These are phyloP conservation scores for Bemisia tabaci DNA, from an alignment of 1,140 invertebrate species.

Conservation along the genomic window DNA sequence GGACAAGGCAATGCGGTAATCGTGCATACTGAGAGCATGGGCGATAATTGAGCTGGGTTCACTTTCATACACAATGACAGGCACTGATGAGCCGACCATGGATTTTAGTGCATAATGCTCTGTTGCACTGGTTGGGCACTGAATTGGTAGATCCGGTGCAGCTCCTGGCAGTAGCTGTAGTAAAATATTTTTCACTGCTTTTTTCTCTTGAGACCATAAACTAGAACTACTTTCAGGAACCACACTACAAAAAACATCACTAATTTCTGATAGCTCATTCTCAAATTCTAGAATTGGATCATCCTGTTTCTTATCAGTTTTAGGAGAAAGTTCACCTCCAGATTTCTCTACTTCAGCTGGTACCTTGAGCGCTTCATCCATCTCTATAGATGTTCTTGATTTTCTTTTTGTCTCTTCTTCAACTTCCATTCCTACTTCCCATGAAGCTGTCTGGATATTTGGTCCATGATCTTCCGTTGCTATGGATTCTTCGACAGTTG, in stretches of 20 bases:
- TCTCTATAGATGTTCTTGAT: neutral
- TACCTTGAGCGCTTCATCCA: neutral
- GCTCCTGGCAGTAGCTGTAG: conserved; percentile 46
- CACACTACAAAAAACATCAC: conserved; percentile 6
- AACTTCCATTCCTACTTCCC: neutral
- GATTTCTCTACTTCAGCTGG: neutral
- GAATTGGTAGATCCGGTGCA: conserved; percentile 5
- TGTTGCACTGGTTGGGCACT: conserved; percentile 42
- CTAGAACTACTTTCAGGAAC: conserved; percentile 37
- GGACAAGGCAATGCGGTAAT: conserved; percentile 49
- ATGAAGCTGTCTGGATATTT: neutral
- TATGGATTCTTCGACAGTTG: conserved; percentile 15
- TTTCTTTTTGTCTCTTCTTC: neutral
- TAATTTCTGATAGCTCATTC: conserved; percentile 8
- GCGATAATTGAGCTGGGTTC: conserved; percentile 85
- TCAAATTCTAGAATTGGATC: neutral
- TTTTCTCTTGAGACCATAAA: neutral
- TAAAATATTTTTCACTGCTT: conserved; percentile 45
- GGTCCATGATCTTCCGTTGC: neutral
- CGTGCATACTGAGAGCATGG: conserved; percentile 56
- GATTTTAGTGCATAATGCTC: conserved; percentile 48
- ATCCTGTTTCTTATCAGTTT: conserved; percentile 7
- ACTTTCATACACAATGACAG: conserved; percentile 65
- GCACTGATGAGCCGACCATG: conserved; percentile 38
- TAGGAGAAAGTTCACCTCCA: neutral